These are phyloP conservation scores for Telmatochromis sp. DNA, from an alignment of 2,113 vertebrate species.

Conservation along the genomic window DNA sequence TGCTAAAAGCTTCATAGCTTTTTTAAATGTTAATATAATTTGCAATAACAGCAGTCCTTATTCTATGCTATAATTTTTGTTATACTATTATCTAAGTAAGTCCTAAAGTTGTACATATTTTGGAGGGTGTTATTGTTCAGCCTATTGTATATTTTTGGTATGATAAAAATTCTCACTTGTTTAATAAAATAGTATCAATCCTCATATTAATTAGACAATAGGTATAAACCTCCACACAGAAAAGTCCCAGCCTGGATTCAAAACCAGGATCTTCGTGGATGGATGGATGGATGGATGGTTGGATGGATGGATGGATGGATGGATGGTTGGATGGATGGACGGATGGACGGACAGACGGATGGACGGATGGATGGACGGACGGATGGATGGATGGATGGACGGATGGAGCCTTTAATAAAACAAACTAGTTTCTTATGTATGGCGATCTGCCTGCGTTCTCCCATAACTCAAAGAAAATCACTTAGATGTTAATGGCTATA, in stretches of 20 bases:
- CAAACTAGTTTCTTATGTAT: background rate
- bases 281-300: accelerated
- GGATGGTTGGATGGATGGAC: accelerated
- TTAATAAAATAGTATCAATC: background rate
- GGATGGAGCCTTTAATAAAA: background rate
- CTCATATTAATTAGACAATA: background rate
- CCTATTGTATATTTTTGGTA: background rate
- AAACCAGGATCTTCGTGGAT: background rate
- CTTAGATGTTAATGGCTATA: background rate
- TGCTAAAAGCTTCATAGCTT: background rate
- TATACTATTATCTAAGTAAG: background rate
- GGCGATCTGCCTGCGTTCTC: background rate
- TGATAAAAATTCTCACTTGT: background rate
- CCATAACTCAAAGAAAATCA: background rate
- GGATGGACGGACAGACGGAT: accelerated
- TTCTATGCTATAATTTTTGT: background rate
- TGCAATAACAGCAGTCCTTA: background rate
- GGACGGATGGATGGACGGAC: accelerated
- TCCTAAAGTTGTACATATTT: background rate
- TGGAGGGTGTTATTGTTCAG: background rate
- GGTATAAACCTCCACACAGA: background rate
- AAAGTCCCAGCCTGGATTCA: background rate
- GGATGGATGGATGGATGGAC: accelerated
- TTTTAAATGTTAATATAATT: background rate
- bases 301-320: accelerated